phyloP scores from a whole-genome alignment of 2,888 invertebrate species.

The Enchytraeus crypticus region DNA sequence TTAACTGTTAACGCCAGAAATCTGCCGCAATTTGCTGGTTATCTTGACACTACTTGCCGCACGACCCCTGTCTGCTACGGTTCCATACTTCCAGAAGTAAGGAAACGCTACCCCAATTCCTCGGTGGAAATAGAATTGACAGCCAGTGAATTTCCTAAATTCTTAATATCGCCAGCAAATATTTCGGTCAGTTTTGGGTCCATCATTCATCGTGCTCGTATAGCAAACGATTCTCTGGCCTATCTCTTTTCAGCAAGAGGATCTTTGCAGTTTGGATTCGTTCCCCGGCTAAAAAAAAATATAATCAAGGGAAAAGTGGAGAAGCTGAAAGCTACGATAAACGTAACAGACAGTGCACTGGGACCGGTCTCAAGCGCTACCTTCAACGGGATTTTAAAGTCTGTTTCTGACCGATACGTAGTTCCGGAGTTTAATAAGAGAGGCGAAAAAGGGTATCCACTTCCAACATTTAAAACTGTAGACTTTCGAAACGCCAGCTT shows the following conservation, averaged over 20 bases:
- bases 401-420: not conserved
- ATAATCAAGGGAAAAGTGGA: not conserved
- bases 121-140: slow-evolving; percentile 1
- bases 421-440: not conserved
- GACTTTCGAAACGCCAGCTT: not conserved
- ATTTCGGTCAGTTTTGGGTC: not conserved
- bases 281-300: not conserved
- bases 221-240: not conserved
- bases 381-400: not conserved
- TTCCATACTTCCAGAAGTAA: not conserved
- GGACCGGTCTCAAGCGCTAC: not conserved
- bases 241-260: not conserved
- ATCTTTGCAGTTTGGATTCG: not conserved
- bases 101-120: not conserved
- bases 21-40: not conserved
- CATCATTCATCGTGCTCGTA: not conserved
- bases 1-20: not conserved
- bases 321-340: not conserved
- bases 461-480: not conserved
- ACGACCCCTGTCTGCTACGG: not conserved
- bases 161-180: not conserved
- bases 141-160: not conserved
- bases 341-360: not conserved
- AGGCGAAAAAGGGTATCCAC: not conserved
- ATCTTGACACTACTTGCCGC: not conserved